Evolutionary conservation across 2,797 vertebrate genomes (phyloP).

Genomic region (Urosaurus nigricauda): DNA sequence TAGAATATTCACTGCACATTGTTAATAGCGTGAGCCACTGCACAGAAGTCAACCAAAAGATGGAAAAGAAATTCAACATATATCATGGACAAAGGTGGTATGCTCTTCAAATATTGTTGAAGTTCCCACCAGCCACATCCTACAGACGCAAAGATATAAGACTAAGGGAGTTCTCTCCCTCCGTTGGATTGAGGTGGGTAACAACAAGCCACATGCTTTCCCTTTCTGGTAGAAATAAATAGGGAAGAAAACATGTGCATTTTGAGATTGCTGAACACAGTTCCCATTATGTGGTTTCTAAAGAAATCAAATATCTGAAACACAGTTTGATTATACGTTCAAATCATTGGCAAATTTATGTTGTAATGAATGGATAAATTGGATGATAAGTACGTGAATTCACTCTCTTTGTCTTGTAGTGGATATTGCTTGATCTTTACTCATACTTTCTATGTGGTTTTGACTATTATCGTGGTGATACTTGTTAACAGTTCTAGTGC

Average conservation of each 20-base stretch:
- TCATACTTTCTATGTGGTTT: slow-evolving; percentile 5
- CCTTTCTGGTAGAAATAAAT: no score
- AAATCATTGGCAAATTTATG: neutral
- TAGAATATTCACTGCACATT: neutral
- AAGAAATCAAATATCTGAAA: neutral
- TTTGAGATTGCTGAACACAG: neutral
- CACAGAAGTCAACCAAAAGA: neutral
- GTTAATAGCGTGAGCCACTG: neutral
- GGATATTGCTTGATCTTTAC: slow-evolving; percentile 38
- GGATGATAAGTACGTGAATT: neutral
- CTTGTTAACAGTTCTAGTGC: slow-evolving; percentile 54
- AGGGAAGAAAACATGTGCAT: neutral
- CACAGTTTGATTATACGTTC: neutral
- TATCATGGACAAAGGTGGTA: no score
- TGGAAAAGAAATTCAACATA: neutral
- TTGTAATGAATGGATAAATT: no score
- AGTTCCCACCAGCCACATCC: no score
- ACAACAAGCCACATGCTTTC: no score
- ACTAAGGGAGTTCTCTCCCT: no score
- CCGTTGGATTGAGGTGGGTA: no score
- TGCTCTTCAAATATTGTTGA: no score
- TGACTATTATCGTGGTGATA: slow-evolving; percentile 40
- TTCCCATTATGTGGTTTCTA: neutral
- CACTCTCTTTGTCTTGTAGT: neutral
- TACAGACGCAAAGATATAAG: no score